Evolutionary conservation across 1,140 invertebrate genomes (phyloP), one percentile per base, ranked within the genome.

Genomic region (Drosophila erecta): DNA sequence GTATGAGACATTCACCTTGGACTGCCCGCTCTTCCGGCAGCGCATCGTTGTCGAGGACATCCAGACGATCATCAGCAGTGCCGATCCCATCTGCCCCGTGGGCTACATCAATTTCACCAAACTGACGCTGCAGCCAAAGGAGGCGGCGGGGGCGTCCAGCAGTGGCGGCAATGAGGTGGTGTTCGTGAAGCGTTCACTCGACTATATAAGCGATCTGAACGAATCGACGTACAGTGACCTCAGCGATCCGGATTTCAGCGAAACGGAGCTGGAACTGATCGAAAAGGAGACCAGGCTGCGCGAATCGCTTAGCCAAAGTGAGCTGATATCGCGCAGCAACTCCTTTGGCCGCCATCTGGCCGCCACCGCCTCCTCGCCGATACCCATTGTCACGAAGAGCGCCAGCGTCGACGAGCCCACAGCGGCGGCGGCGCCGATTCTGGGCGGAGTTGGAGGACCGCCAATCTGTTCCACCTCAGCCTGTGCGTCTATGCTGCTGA

Each of bases 1-100:
- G 93, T 99, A 99, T 93, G 99, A 99, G 94, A 98, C 98, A 33
- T 98, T 99, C 91, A 99, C 98, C 12, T 93, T 99, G 60, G 98
- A 99, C 93, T 99, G 98, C 93, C 98, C 98, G 17, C 93, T 99
- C 44, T 99, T 99, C 93, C 96, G 95, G 83, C 98, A 97, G 92
- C 95, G 95, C 91, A 96, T 99, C 92, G 94, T 97, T 67, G 95
- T 99, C 91, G 96, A 98, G 93, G 96, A 98, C 79, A 96, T 95
- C 74, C 96, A 98, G 94, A 95, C 95, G 81, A 95, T 99, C 37
- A 95, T 98, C 60, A 97, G 98, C 92, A 97, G 97, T 46, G 95
- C 97, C 86, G 97, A 98, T 94, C 95, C 97, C 1, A 96, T 99
- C 92, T 97, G 97, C 41, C 97, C 97, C 43, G 98, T 98, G 54